phyloP scores from a whole-genome alignment of 2,888 invertebrate species.

The Pseudococcus jackbeardsleyi region DNA sequence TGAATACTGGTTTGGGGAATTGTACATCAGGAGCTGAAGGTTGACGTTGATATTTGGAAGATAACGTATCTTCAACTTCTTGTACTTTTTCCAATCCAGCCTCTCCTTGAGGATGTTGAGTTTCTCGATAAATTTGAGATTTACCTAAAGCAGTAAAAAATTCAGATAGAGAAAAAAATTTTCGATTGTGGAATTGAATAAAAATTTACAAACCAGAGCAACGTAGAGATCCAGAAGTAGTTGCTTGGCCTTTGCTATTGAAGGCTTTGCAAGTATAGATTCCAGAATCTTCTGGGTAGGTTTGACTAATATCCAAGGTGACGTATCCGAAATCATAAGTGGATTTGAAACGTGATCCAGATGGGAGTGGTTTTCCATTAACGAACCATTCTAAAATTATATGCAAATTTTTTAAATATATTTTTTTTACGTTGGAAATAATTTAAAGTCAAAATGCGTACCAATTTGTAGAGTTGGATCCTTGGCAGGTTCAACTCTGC shows the following conservation, averaged over 20 bases:
- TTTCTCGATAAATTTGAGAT: slow-evolving; percentile 83
- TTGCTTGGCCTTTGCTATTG: slow-evolving; percentile 89
- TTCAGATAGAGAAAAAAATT: neutral
- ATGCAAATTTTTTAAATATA: neutral
- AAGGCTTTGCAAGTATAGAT: slow-evolving; percentile 91
- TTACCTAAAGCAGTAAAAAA: slow-evolving; percentile 67
- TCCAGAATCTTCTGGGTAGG: slow-evolving; percentile 93
- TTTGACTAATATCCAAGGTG: slow-evolving; percentile 87
- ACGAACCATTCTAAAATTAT: slow-evolving; percentile 88
- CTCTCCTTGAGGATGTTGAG: slow-evolving; percentile 95
- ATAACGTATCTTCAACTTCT: slow-evolving; percentile 87
- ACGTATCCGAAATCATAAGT: slow-evolving; percentile 97
- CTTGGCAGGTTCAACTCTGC: slow-evolving; percentile 90
- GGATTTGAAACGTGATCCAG: slow-evolving; percentile 90
- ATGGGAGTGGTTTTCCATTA: slow-evolving; percentile 90
- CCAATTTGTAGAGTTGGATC: slow-evolving; percentile 88
- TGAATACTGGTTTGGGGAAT: slow-evolving; percentile 89
- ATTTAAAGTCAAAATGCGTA: slow-evolving; percentile 64
- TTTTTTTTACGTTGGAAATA: slow-evolving; percentile 8
- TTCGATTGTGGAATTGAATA: neutral
- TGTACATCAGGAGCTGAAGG: slow-evolving; percentile 80
- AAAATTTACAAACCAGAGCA: slow-evolving; percentile 78
- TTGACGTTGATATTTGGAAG: slow-evolving; percentile 80
- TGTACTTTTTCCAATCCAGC: slow-evolving; percentile 90
- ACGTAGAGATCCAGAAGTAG: slow-evolving; percentile 89